Base-by-base conservation (phyloP, 2,888 invertebrate species). In the Uropetala carovei region DNA sequence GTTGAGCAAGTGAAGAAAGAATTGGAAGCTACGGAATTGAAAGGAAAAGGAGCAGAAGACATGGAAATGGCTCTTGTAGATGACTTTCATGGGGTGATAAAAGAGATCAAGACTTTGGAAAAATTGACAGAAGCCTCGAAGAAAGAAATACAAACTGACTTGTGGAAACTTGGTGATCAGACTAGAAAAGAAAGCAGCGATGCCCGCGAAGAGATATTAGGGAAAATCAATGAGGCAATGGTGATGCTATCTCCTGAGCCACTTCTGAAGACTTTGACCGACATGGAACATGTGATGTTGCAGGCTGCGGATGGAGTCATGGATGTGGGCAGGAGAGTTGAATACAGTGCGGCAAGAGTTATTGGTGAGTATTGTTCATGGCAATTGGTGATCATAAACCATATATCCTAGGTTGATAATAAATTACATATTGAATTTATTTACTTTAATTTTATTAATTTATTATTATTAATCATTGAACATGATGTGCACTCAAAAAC, bases 251-350 rank as follows among this genome's bases (percentile, higher is more conserved):
- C 95, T 95, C 89, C 93, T 94, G 27, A 94, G 93, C 85, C 94
- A 95, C 92, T 93, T 92, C 95, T 97, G 9, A 95, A 96, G 94
- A 95, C 96, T 4, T 95, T 98, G 92, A 96, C 96, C 3, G 97
- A 97, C 94, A 96, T 97, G 92, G 98, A 98, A 94, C 96, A 97
- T 93, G 97, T 98, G 4, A 96, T 98, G 95, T 95, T 98, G 91
- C 97, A 98, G 94, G 98, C 98, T 83, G 97, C 98, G 0, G 98
- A 98, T 95, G 97, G 97, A 94, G 98, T 98, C 60, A 95, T 98
- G 94, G 98, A 98, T 93, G 98, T 97, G 0, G 98, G 98, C 95
- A 97, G 98, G 92, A 96, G 98, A 83, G 96, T 98, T 18, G 98
- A 98, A 94, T 98, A 98, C 94, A 98, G 98, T 10, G 97, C 98